Percentiles rank a stretch among this genome's conserved stretches.
Conservation (phyloP, 2,888 invertebrate genomes). For the Acrobasis suavella region DNA sequence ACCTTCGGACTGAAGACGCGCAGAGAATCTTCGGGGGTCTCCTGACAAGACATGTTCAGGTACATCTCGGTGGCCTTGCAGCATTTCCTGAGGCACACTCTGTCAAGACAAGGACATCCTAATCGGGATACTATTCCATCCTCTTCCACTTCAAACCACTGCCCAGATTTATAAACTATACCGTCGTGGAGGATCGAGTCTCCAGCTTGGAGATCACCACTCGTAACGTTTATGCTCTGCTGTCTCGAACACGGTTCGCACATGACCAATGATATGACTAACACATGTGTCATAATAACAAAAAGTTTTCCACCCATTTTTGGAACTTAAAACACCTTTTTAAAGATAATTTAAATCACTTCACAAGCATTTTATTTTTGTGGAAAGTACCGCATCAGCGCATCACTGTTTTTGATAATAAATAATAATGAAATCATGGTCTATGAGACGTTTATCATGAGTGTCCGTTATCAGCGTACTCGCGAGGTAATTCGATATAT, state of each 20-base stretch:
- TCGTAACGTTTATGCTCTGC: conserved; percentile 65
- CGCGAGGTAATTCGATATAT: conserved; percentile 72
- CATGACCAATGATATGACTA: conserved; percentile 35
- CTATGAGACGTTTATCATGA: conserved; percentile 51
- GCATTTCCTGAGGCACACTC: conserved; percentile 67
- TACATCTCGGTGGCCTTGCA: conserved; percentile 51
- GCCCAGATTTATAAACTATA: conserved; percentile 51
- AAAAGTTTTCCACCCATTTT: conserved; percentile 47
- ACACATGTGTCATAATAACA: conserved; percentile 32
- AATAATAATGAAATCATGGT: conserved; percentile 46
- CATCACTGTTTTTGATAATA: conserved; percentile 35
- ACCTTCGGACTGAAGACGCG: conserved; percentile 63
- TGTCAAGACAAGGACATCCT: conserved; percentile 68
- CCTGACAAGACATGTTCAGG: conserved; percentile 46
- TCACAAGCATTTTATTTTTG: conserved; percentile 15
- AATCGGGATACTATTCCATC: conserved; percentile 41
- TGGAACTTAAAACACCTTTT: not conserved
- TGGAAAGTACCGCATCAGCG: conserved; percentile 27
- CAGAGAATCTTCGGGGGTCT: conserved; percentile 43
- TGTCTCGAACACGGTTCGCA: conserved; percentile 53
- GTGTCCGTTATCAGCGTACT: conserved; percentile 61
- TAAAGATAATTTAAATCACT: conserved; percentile 5
- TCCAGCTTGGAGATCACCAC: conserved; percentile 49
- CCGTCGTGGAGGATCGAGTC: conserved; percentile 57
- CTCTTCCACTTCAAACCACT: conserved; percentile 57